These are phyloP conservation scores for Mystacides longicornis DNA, from an alignment of 2,888 invertebrate genomes.

Conservation along the genomic window DNA sequence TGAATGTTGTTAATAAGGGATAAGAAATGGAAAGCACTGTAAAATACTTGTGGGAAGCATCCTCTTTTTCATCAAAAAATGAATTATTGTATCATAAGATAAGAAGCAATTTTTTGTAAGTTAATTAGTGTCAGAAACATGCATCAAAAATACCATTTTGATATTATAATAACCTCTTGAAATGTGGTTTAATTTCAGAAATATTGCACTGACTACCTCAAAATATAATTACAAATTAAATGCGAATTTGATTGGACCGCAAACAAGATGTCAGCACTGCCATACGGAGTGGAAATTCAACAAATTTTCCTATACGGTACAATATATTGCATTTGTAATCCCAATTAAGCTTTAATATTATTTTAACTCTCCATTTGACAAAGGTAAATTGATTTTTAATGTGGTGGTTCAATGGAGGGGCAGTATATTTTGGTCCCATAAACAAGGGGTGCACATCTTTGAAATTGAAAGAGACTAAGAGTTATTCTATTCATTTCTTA, in stretches of 20 bases:
- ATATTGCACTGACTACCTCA: conserved; percentile 1
- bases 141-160: background rate
- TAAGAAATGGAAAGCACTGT: background rate
- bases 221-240: conserved; percentile 13
- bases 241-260: background rate
- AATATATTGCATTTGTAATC: background rate
- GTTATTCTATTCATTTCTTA: too few relatives aligned
- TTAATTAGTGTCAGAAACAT: background rate
- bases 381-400: too few relatives aligned
- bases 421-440: too few relatives aligned
- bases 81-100: conserved; percentile 7
- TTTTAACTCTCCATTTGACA: too few relatives aligned
- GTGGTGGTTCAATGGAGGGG: too few relatives aligned
- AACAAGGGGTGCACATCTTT: too few relatives aligned
- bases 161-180: background rate
- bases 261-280: conserved; percentile 7
- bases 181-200: conserved; percentile 8
- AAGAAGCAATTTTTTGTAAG: conserved; percentile 12
- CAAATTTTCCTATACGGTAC: background rate
- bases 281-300: conserved; percentile 10
- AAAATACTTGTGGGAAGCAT: conserved; percentile 11
- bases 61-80: conserved; percentile 1
- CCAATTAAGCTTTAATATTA: too few relatives aligned
- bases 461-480: too few relatives aligned
- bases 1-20: too few relatives aligned